Conservation (phyloP, 1,140 invertebrate species). For the Himalopsyche phryganea region DNA sequence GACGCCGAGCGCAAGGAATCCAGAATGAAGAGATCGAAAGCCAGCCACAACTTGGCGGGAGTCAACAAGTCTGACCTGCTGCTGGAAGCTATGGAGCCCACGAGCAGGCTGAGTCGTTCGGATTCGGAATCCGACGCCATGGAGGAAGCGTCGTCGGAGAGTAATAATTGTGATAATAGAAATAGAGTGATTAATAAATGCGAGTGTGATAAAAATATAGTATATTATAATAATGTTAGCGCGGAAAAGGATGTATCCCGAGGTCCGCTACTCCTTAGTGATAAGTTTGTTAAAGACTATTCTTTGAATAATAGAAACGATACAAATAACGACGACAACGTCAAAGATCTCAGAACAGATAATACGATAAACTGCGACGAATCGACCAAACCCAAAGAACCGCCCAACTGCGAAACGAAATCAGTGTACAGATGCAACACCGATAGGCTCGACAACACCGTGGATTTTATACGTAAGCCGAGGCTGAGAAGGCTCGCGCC, state of each 20-base stretch:
- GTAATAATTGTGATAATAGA: constrained; percentile 41
- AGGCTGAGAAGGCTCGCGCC: constrained; percentile 44
- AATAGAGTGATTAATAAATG: constrained; percentile 39
- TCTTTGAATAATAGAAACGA: neutral
- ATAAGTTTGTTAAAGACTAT: constrained; percentile 13
- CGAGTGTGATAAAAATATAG: constrained; percentile 41
- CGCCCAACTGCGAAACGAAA: neutral
- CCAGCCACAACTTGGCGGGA: constrained; percentile 41
- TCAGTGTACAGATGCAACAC: neutral
- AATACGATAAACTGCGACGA: neutral
- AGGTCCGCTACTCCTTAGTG: constrained; percentile 11
- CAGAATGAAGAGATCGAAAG: constrained; percentile 39
- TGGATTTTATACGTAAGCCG: constrained; percentile 43
- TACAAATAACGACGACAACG: neutral
- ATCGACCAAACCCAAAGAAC: neutral
- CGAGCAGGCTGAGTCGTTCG: constrained; percentile 5
- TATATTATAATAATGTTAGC: constrained; percentile 26
- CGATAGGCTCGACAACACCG: constrained; percentile 1
- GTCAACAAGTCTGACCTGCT: constrained; percentile 25
- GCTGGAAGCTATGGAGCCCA: constrained; percentile 27
- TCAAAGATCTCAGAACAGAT: neutral
- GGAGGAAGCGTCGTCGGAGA: too few relatives aligned
- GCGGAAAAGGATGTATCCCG: constrained; percentile 20
- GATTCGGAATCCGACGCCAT: neutral
- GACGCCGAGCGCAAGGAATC: neutral